A percentile compares a stretch with the other conserved stretches of the same genome.
Evolutionary conservation across 2,113 vertebrate genomes (phyloP).

Genomic region (Ifrita kowaldi): DNA sequence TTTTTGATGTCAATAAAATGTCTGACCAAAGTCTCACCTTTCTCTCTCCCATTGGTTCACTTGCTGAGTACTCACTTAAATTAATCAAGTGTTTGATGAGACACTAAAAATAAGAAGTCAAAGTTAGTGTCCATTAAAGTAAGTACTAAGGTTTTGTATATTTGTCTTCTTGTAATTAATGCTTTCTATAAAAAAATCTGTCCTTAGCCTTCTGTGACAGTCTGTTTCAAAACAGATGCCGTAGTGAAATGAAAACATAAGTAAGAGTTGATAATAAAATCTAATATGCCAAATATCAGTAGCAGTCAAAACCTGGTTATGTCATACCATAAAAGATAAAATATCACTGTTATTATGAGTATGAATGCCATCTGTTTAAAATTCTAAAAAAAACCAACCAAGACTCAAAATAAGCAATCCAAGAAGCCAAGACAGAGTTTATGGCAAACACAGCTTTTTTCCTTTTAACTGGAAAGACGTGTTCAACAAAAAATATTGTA

Average conservation of each 20-base stretch:
- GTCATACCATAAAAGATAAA: neutral
- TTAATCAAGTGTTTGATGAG: neutral
- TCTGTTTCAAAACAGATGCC: constrained; percentile 17
- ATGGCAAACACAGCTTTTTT: neutral
- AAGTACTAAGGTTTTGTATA: neutral
- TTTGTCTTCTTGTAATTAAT: neutral
- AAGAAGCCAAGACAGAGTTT: neutral
- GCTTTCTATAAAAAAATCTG: neutral
- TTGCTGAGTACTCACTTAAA: neutral
- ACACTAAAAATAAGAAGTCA: neutral
- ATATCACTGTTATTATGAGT: neutral
- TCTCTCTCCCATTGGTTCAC: neutral
- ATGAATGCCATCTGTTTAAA: neutral
- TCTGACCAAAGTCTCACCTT: neutral
- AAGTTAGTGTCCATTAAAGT: neutral
- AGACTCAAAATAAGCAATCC: neutral
- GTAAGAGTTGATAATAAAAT: neutral
- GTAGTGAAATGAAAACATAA: neutral
- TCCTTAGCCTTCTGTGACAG: neutral
- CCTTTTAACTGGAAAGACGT: neutral
- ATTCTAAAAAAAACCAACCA: neutral
- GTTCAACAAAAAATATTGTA: neutral
- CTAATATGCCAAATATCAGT: neutral
- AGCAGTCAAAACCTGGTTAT: neutral
- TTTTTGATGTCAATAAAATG: neutral